Evolutionary conservation across 2,888 invertebrate species (phyloP), one percentile per base, ranked within the genome.

Genomic region (Tethea ocularis): DNA sequence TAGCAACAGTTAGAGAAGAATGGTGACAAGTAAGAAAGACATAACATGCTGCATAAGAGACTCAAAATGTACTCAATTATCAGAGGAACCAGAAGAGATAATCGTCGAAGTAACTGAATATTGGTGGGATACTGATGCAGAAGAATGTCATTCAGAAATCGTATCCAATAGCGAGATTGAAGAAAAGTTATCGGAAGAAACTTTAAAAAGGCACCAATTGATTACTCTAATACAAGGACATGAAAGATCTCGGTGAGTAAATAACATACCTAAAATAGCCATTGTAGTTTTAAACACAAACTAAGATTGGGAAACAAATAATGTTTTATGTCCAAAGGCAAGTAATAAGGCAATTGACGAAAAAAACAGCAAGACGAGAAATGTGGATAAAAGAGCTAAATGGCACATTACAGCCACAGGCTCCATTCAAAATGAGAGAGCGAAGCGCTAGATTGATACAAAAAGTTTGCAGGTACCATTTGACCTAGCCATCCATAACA

Each of bases 151-250:
- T 20, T 46, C 20, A 46, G 46, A 46, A 20, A 46, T 20, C 10
- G 10, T 20, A 46, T 20, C 46, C 10, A n/a, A 10, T 2, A 46
- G 2, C 20, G 46, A 15, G 10, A 20, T 46, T 46, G 61, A 75
- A 61, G 60, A 77, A 33, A 68, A 73, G 59, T 53, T 84, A 29
- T 74, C 86, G 13, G 80, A 82, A 69, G 83, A 82, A 72, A 66
- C 72, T 15, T 62, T 80, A 20, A 65, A 71, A 61, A 77, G 64
- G 15, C 80, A 66, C 36, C 65, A 66, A 61, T 64, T 80, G 66
- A 53, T 82, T 2, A 62, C 74, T 53, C 57, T 89, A 7, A 88
- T 91, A 74, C 78, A 84, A 62, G 82, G 89, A 33, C 88, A 89
- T 53, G 90, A 89, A 65, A 84, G 75, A 63, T 68, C 80, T 13